Evolutionary conservation across 2,113 vertebrate species (phyloP).

Genomic region (Hypocryptadius cinnamomeus): DNA sequence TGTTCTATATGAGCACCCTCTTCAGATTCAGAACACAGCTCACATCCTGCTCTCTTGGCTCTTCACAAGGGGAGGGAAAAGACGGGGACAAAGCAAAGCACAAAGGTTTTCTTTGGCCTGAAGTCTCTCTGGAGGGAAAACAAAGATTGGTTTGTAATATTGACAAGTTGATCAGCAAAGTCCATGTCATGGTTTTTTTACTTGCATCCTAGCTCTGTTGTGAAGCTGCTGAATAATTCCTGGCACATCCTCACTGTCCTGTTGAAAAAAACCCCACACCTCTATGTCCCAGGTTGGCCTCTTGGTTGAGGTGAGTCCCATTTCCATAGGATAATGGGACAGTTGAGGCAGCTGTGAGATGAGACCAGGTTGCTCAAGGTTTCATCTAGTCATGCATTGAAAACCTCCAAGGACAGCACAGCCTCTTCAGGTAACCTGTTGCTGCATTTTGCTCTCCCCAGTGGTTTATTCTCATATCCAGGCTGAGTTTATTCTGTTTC

Average conservation of each 20-base stretch:
- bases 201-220: not conserved
- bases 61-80: not conserved
- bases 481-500: not conserved
- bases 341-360: not conserved
- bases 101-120: not conserved
- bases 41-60: not conserved
- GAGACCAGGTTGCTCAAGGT: not conserved
- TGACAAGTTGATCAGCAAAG: not conserved
- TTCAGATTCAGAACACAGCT: not conserved
- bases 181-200: not conserved
- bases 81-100: not conserved
- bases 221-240: not conserved
- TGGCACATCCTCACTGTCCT: not conserved
- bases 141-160: not conserved
- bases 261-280: accelerated
- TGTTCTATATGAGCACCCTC: not conserved
- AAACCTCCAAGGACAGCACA: not conserved
- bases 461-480: not conserved
- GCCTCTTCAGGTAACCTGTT: not conserved
- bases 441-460: not conserved
- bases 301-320: not conserved
- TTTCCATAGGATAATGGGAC: not conserved
- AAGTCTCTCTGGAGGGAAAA: not conserved
- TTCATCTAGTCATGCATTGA: not conserved
- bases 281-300: not conserved